Evolutionary conservation across 2,888 invertebrate genomes (phyloP).

Genomic region (Plagodis pulveraria): DNA sequence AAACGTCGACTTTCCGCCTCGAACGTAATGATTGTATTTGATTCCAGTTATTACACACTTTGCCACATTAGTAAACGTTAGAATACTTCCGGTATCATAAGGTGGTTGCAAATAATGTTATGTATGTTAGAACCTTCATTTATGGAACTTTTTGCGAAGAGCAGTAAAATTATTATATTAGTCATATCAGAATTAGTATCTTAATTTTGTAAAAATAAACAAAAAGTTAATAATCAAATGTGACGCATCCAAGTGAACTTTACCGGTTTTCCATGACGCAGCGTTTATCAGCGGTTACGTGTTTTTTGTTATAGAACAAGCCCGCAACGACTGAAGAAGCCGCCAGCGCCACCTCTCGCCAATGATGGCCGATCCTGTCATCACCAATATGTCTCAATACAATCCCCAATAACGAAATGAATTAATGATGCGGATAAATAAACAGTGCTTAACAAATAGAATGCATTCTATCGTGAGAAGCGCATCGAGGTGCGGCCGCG

Average conservation of each 20-base stretch:
- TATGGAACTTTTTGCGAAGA: neutral
- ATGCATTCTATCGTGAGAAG: slow-evolving; percentile 40
- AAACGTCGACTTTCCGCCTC: slow-evolving; percentile 4
- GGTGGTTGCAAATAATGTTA: neutral
- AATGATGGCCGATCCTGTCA: slow-evolving; percentile 36
- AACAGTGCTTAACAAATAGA: slow-evolving; percentile 52
- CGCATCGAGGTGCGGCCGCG: slow-evolving; percentile 1
- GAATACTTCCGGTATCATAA: too few relatives aligned
- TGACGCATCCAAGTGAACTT: slow-evolving; percentile 7
- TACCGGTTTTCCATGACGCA: slow-evolving; percentile 11
- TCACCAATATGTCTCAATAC: slow-evolving; percentile 17
- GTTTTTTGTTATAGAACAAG: slow-evolving; percentile 48
- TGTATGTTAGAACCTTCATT: neutral
- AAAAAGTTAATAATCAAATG: slow-evolving; percentile 5
- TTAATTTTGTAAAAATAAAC: slow-evolving; percentile 2
- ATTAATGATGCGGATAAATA: slow-evolving; percentile 51
- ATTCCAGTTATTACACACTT: neutral
- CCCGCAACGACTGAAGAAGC: slow-evolving; percentile 38
- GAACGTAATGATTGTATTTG: neutral
- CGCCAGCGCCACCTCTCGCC: slow-evolving; percentile 38
- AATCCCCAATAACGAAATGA: slow-evolving; percentile 43
- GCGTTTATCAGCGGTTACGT: neutral
- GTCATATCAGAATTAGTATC: slow-evolving; percentile 8
- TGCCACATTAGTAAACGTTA: neutral
- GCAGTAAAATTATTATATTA: neutral